These are phyloP conservation scores for Dipodomys spectabilis DNA, from an alignment of 2,113 vertebrate species.

Conservation along the genomic window DNA sequence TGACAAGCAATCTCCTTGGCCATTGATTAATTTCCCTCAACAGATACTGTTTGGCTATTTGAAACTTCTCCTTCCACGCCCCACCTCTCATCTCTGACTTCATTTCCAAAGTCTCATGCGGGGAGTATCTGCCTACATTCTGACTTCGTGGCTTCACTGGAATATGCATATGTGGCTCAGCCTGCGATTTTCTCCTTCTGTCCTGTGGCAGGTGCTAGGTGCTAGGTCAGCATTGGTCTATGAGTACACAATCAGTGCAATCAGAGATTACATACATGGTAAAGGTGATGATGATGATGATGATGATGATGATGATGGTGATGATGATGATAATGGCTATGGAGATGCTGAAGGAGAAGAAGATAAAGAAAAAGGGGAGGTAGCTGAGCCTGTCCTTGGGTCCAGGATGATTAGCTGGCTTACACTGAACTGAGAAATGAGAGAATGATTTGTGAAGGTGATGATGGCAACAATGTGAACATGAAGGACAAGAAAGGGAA, in stretches of 20 bases:
- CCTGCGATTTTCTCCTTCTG: background rate
- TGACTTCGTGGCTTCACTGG: background rate
- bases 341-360: background rate
- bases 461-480: background rate
- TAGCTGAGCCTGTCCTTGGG: background rate
- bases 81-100: background rate
- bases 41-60: constrained; percentile 54
- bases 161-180: background rate
- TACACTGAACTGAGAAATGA: background rate
- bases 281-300: background rate
- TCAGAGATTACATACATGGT: background rate
- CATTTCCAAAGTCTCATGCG: constrained; percentile 47
- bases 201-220: background rate
- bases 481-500: background rate
- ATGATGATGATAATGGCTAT: background rate
- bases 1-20: constrained; percentile 77
- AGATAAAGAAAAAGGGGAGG: background rate
- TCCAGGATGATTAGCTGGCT: background rate
- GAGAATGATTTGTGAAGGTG: background rate
- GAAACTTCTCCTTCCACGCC: constrained; percentile 1
- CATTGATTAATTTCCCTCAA: constrained; percentile 78
- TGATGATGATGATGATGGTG: background rate
- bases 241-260: background rate
- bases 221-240: background rate
- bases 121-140: background rate